Evolutionary conservation across 2,888 invertebrate species (phyloP), one percentile per base, ranked within the genome.

Genomic region (Aspidiotus destructor): DNA sequence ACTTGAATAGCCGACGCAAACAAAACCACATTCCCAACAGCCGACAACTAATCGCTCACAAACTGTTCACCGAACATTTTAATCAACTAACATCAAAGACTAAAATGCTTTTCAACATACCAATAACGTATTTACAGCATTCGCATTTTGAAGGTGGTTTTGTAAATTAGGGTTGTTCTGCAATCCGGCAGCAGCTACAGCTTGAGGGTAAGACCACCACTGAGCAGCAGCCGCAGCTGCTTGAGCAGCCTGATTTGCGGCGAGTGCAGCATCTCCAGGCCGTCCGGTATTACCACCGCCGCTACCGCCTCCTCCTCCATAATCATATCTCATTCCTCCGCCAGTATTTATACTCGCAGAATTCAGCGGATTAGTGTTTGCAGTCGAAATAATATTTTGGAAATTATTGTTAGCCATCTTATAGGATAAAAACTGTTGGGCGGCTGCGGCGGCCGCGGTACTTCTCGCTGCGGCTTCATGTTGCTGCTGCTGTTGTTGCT

Each of bases 191-290:
- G 73, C 72, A 58, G 73, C 72, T 62, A 73, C 73, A 71, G 71
- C 68, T 17, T 70, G 69, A 62, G 76, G 79, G 72, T 80, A 78
- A 73, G 81, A 81, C 73, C 81, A 81, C 62, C 62, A 68, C 60
- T 48, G 62, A n/a, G 63, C 62, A 28, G 70, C 70, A 41, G 58
- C 67, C 52, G 63, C 70, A 9, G 67, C 65, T 13, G 71, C 70
- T 58, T 70, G 70, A 60, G 70, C 71, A 44, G 81, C 73, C 58
- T 67, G 72, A 69, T 74, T 79, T 77, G 74, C 78, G 55, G 69
- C 69, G 28, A 69, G 40, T 6, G 69, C 69, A 40, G 69, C 69
- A 55, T 69, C 69, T 11, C 69, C 69, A 28, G 69, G 69, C 44
- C 69, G 48, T 2, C 69, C 69, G 17, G 53, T 62, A 40, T 58